Conservation (phyloP, 2,888 invertebrate species). For the Electrophaes corylata region DNA sequence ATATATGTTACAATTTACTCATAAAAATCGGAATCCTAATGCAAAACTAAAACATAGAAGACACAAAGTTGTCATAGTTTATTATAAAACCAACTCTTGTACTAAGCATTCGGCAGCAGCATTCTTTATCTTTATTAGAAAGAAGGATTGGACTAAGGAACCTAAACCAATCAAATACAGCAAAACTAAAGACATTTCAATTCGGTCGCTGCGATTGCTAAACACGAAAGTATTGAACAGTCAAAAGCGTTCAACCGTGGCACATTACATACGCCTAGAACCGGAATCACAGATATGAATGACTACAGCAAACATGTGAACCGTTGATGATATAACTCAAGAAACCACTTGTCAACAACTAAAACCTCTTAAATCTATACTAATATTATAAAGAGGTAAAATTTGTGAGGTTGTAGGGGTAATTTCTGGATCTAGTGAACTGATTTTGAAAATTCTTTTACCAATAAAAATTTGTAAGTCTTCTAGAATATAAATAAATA, state of each 20-base stretch:
- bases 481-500: no score
- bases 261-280: slow-evolving; percentile 53
- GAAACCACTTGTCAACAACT: slow-evolving; percentile 31
- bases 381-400: no score
- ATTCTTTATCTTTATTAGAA: slow-evolving; percentile 9
- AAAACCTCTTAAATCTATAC: slow-evolving; percentile 12
- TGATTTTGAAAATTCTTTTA: no score
- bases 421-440: no score
- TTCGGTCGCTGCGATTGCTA: slow-evolving; percentile 30
- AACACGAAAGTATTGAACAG: slow-evolving; percentile 37
- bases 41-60: neutral
- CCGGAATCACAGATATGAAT: slow-evolving; percentile 54
- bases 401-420: no score
- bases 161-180: slow-evolving; percentile 14
- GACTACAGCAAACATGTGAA: slow-evolving; percentile 47
- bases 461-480: no score
- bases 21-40: no score
- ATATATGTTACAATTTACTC: no score
- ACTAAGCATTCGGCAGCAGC: neutral
- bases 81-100: slow-evolving; percentile 6
- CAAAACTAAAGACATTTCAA: slow-evolving; percentile 16
- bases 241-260: slow-evolving; percentile 49
- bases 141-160: slow-evolving; percentile 6
- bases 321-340: slow-evolving; percentile 44
- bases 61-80: neutral